Conservation (phyloP, 2,888 invertebrate genomes). For the Strigamia transsilvanica region DNA sequence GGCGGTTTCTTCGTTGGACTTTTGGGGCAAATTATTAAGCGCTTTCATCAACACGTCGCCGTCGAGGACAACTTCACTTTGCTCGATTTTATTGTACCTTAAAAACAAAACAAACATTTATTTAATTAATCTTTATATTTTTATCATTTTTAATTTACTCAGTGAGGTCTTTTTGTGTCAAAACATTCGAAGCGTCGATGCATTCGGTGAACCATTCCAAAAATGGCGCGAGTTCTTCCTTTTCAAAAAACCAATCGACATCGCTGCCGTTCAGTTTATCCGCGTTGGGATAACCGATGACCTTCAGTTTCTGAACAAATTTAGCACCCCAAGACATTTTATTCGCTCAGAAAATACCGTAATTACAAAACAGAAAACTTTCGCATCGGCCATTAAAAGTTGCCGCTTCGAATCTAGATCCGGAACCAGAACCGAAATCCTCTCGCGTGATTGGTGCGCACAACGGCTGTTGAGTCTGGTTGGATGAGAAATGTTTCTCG, state of each 20-base stretch:
- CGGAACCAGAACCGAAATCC: too few species aligned
- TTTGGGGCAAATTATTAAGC: background rate
- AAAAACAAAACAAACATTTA: background rate
- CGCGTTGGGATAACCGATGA: background rate
- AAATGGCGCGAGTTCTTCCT: background rate
- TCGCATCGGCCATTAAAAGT: too few species aligned
- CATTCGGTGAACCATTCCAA: background rate
- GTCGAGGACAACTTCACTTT: background rate
- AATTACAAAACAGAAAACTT: too few species aligned
- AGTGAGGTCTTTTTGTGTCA: background rate
- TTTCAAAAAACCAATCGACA: conserved; percentile 2
- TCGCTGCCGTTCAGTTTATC: background rate
- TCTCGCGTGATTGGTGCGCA: too few species aligned
- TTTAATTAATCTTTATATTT: too few species aligned
- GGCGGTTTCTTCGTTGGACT: background rate
- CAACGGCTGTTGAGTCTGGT: too few species aligned
- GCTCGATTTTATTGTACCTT: background rate
- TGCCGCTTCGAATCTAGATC: too few species aligned
- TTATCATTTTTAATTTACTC: background rate
- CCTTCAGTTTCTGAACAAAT: background rate
- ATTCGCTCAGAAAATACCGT: background rate
- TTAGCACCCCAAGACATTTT: background rate
- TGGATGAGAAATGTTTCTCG: too few species aligned
- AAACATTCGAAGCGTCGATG: background rate
- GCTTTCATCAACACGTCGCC: background rate